Percentiles rank a stretch among this genome's conserved stretches.
Evolutionary conservation across 2,797 vertebrate genomes (phyloP).

Genomic region (Cichlasoma orientale): DNA sequence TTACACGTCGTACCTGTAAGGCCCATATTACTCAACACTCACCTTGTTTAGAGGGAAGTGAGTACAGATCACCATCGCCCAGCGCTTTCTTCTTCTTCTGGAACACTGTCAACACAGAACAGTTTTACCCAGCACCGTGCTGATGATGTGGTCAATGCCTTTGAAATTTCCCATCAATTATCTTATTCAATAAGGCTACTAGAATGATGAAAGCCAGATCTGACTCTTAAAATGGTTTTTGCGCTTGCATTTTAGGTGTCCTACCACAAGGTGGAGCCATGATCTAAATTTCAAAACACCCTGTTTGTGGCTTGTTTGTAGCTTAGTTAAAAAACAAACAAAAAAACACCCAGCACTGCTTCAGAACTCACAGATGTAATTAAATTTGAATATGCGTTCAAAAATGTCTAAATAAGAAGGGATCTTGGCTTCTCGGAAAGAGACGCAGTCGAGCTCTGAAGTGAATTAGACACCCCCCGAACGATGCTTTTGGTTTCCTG

Average conservation of each 20-base stretch:
- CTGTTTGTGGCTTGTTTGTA: background rate
- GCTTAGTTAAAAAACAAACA: background rate
- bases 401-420: accelerated
- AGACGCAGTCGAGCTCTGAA: constrained; percentile 15
- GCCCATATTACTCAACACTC: constrained; percentile 5
- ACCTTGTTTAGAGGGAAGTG: constrained; percentile 75
- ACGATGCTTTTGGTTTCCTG: constrained; percentile 59
- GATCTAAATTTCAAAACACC: constrained; percentile 24
- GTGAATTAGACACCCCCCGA: constrained; percentile 50
- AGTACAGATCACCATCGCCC: constrained; percentile 65
- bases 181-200: background rate
- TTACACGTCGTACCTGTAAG: too few relatives aligned
- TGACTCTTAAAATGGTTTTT: background rate
- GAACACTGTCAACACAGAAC: constrained; percentile 71
- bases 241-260: background rate
- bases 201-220: background rate
- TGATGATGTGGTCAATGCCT: background rate
- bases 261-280: constrained; percentile 70
- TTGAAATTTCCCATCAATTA: background rate
- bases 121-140: background rate
- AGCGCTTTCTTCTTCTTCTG: constrained; percentile 79
- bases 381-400: constrained; percentile 1
- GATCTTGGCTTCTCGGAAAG: background rate
- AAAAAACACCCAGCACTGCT: background rate
- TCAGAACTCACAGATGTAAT: background rate